Base-by-base conservation (phyloP, 2,888 invertebrate species). In the Meiosimyza platycephala region DNA sequence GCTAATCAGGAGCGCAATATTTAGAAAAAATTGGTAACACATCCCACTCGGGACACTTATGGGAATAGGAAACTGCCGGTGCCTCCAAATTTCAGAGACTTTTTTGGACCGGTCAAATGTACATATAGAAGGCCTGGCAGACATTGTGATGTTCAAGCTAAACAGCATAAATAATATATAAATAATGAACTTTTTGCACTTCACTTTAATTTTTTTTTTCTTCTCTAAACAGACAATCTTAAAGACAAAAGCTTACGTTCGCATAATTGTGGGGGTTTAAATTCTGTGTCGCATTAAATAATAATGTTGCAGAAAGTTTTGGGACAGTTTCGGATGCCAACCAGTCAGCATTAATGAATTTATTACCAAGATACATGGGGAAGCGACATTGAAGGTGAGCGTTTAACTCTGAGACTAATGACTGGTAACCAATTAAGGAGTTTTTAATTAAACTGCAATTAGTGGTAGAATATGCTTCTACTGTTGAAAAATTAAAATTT, bases 201-300 rank as follows among this genome's bases (percentile, higher is more conserved):
- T 54, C 18, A 2, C 16, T 9, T 11, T 28, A 28, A 28, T 28
- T 22, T 15, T 40, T 22, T 50, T 2, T 40, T 15, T 6, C 33
- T 13, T 12, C n/a, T 1, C 15, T 33, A n/a, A 3, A 18, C 18
- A 48, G n/a, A 22, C 16, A 7, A 16, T 33, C 15, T 28, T n/a
- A 22, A 60, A 28, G 60, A 22, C 13, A 16, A 48, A 57, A n/a
- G 47, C 28, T 52, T 40, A 13, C 59, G 52, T 60, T 48, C 59
- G 66, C 72, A 72, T 72, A 72, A 72, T 66, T 66, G 60, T 66
- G 64, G 59, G 66, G 66, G 51, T 66, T 65, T 66, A 65, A 28
- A 55, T 66, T 65, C 47, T 52, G 57, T 60, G 63, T 65, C 52
- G 47, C 59, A 65, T 66, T 54, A 66, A 72, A 72, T 72, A 59